Evolutionary conservation across 2,113 vertebrate species (phyloP).

Genomic region (Epinephelus fuscoguttatus): DNA sequence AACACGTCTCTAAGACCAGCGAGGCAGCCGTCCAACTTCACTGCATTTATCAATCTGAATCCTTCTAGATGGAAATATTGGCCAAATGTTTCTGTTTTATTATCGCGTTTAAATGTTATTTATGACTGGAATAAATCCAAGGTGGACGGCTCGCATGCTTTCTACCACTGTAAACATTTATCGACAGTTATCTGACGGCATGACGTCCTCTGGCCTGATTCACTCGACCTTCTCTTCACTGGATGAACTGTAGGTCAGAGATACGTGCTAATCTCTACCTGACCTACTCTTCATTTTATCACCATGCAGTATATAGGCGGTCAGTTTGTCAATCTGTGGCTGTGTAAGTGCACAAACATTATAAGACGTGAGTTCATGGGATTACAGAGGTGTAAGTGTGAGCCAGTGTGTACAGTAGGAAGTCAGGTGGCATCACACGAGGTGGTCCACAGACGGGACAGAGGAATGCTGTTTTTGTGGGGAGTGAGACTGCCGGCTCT

Average conservation of each 20-base stretch:
- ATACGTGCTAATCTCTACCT: not conserved
- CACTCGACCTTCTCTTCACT: not conserved
- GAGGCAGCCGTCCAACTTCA: not conserved
- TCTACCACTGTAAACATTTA: conserved; percentile 14
- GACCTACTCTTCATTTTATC: conserved; percentile 4
- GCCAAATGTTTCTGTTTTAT: conserved; percentile 12
- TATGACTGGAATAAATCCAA: conserved; percentile 14
- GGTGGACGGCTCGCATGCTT: not conserved
- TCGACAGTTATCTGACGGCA: not conserved
- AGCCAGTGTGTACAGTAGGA: conserved; percentile 44
- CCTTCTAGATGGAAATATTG: conserved; percentile 3
- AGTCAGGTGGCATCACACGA: conserved; percentile 70
- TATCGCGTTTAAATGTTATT: not conserved
- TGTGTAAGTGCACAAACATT: not conserved
- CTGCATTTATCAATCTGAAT: not conserved
- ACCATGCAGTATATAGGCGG: not conserved
- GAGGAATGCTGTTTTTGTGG: conserved; percentile 68
- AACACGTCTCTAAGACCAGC: not conserved
- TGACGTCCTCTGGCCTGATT: not conserved
- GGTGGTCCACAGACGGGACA: conserved; percentile 32
- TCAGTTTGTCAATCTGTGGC: not conserved
- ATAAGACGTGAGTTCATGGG: not conserved
- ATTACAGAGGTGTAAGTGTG: conserved; percentile 34
- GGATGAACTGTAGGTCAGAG: not conserved
- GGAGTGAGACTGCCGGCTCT: conserved; percentile 3